Percentiles rank a stretch among this genome's conserved stretches.
Evolutionary conservation across 2,113 vertebrate species (phyloP).

Genomic region (Bolborhynchus lineola): DNA sequence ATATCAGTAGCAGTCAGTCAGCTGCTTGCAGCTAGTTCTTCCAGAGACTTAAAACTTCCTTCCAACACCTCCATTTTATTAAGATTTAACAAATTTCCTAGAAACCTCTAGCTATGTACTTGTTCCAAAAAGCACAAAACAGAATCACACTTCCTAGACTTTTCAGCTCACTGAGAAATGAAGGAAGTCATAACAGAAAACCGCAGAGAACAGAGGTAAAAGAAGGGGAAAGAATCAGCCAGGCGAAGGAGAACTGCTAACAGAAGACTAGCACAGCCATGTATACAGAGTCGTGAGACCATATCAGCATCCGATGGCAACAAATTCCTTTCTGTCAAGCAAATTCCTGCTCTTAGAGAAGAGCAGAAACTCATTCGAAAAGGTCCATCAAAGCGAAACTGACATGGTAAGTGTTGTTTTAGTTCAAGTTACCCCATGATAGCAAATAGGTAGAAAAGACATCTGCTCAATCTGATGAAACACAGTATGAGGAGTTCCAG

Average conservation of each 20-base stretch:
- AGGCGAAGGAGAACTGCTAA: background rate
- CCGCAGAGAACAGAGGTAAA: background rate
- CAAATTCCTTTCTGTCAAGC: conserved; percentile 25
- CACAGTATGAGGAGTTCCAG: background rate
- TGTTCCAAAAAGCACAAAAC: background rate
- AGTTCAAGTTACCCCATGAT: background rate
- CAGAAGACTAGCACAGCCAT: background rate
- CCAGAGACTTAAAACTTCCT: background rate
- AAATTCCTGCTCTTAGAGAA: background rate
- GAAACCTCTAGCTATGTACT: background rate
- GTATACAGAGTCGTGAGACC: background rate
- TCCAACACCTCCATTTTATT: background rate
- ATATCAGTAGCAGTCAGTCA: background rate
- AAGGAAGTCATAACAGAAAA: background rate
- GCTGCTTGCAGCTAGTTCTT: background rate
- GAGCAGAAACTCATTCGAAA: background rate
- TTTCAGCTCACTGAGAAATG: background rate
- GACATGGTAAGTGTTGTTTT: background rate
- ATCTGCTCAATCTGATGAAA: background rate
- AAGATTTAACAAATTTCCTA: background rate
- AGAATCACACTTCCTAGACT: background rate
- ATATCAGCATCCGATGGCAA: background rate
- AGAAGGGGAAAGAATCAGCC: background rate
- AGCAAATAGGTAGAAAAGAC: background rate
- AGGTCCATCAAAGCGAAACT: background rate